Evolutionary conservation across 2,797 vertebrate species (phyloP), one percentile per base, ranked within the genome.

Genomic region (Sebastes baramenuke): DNA sequence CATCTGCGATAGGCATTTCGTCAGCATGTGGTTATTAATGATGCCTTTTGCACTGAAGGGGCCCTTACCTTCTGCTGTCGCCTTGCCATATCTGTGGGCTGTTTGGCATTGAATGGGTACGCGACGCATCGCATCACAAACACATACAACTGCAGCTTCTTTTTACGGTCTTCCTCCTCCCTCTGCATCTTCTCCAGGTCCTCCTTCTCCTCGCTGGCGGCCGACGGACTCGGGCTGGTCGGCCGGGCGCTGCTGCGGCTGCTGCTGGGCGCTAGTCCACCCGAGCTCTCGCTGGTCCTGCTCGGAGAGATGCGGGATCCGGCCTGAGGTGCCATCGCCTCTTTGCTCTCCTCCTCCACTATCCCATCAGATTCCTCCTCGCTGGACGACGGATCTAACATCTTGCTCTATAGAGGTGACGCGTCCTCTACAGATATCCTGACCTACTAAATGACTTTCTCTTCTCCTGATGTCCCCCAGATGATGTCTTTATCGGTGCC

Each of bases 41-140:
- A 75, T 79, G 84, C 72, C 79, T 87, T 42, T 82, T 88, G 81
- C 85, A 85, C 78, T 68, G 70, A 78, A 78, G 56, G 55, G 73
- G 74, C 84, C 79, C 94, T 95, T 97, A 99, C 98, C 98, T 99
- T 99, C 93, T 99, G 98, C 94, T 99, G 98, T 94, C 98, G 96
- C 93, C 98, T 94, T 87, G 98, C 98, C 98, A 99, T 99, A 89
- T 99, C 98, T 72, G 98, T 99, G 90, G 98, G 98, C 94, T 99
- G 98, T 90, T 99, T 99, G 88, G 98, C 98, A 75, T 99, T 99
- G 95, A 99, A 99, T 68, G 98, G 98, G 87, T 99, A 98, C 77
- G 98, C 98, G 94, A 99, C 86, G 96, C 97, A 99, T 86, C 98
- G 96, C 98, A 99, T 98, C 86, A 99, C 97, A 94, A 99, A 99